Evolutionary conservation across 2,113 vertebrate genomes (phyloP), one percentile per base, ranked within the genome.

Genomic region (Odocoileus virginianus): DNA sequence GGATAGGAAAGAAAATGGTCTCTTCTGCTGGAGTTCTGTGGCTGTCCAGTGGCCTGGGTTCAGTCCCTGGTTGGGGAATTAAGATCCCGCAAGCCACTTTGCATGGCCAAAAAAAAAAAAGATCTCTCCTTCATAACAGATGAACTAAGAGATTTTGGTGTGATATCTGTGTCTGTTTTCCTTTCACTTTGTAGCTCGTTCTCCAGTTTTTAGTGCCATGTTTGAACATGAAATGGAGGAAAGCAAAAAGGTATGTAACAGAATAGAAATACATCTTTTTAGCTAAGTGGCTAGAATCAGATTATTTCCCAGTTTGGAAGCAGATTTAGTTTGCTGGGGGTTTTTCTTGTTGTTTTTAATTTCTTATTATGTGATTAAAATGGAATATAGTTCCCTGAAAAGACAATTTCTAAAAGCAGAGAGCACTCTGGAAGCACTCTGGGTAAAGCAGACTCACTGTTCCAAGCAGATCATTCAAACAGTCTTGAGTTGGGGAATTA

Each of bases 141-240:
- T 85, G 27, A 85, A 40, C 50, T 2, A 64, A n/a, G 45, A 57
- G 17, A 27, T 92, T 87, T 67, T 40, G 36, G 1, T 94, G 89
- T 84, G 55, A 28, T 36, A 33, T 84, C 21, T 91, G 27, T 87
- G 33, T 97, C 91, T 97, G 43, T 97, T 92, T 94, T 57, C 45
- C 33, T 97, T 93, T 97, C 16, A 47, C 55, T 25, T 91, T 64
- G 0, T 98, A 99, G 99, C 99, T 0, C 99, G 99, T 36, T 99
- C 99, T 40, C 99, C 99, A 0, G 99, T 99, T 89, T 99, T 99
- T 98, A 99, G 99, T 58, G 99, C 99, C 98, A 99, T 99, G 99
- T 99, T 99, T 98, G 99, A 99, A 98, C 99, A 99, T 30, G 99
- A 99, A 98, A 99, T 99, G 99, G 99, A 99, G 93, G 99, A 99